Evolutionary conservation across 35 echinoderm and acorn worm genomes (phyloP), one percentile per base, ranked within the genome.

Genomic region (Apostichopus californicus): DNA sequence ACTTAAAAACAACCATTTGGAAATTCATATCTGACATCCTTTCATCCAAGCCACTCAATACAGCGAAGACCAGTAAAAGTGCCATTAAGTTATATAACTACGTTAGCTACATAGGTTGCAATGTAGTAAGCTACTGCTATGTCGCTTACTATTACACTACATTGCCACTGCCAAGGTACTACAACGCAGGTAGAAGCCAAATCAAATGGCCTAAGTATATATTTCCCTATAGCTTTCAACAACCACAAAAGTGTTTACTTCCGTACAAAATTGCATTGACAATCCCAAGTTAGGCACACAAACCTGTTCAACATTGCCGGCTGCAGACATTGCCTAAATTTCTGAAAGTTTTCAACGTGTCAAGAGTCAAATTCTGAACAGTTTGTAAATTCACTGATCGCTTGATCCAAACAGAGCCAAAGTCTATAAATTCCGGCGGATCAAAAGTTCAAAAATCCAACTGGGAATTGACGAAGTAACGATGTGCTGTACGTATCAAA

Each of bases 251-350:
- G 54, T 24, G 14, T 93, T 63, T 77, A 88, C 63, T 84, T 77
- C 85, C 75, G 68, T 65, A 86, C 92, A 93, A 84, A 65, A 75
- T 94, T 15, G 25, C 18, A 15, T 77, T 81, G 79, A 72, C 23
- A 90, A 87, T 26, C 78, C 88, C 88, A 83, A 81, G 81, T 54
- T 57, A 87, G 81, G 63, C 57, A 83, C 34, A 92, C 93, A 81
- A 94, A 94, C 93, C 93, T 94, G 93, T 94, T 94, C 93, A 91
- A 94, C 93, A 91, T 87, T 90, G 90, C 88, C 89, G 65, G 93
- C 89, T 91, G 93, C 93, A 94, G 93, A 94, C 93, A 94, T 94
- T 94, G 93, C 93, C 93, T 84, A 85, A 86, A 61, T 90, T 91
- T 77, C 66, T 64, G 60, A 90, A 90, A 91, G 82, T 83, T 65